Base-by-base conservation (phyloP, 2,888 invertebrate species). In the Eretmocerus hayati region DNA sequence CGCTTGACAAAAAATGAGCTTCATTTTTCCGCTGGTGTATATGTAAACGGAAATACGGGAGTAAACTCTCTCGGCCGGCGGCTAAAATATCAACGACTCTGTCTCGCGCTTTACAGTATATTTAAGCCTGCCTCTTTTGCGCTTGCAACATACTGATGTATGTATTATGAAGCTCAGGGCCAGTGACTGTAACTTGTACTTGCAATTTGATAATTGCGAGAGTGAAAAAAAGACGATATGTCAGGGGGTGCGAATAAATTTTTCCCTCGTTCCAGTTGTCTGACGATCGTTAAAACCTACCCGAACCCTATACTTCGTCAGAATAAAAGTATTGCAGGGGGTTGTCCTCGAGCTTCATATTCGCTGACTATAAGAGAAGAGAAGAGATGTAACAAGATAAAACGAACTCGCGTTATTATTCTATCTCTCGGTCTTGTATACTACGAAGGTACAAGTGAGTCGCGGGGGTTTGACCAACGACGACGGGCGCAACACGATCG, bases 161-260 rank as follows among this genome's bases (percentile, higher is more conserved):
- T n/a, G n/a, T n/a, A n/a, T n/a, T n/a, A n/a, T n/a, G n/a, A n/a
- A n/a, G n/a, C n/a, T n/a, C n/a, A n/a, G n/a, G 26, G 26, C 26
- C 26, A 11, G 8, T 9, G 8, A 26, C 6, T 26, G 11, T 11
- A 11, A 26, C 26, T 26, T 11, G 8, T 6, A 30, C 31, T 44
- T 46, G 35, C 41, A 35, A 51, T 51, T 51, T 44, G 44, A 51
- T 47, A 51, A 41, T 33, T 20, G 37, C 43, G 19, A 20, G n/a
- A n/a, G 15, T 15, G 23, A 31, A 48, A 38, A 42, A 13, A 19
- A 31, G 40, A 31, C 38, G 39, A 21, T n/a, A n/a, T n/a, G n/a
- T n/a, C n/a, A n/a, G n/a, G n/a, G 16, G 23, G 23, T 3, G 32
- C 31, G 37, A 30, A 18, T 18, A 42, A 42, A 18, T 39, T 45